These are phyloP conservation scores for Stenotaenia linearis DNA, from an alignment of 2,888 invertebrate species.

Conservation along the genomic window DNA sequence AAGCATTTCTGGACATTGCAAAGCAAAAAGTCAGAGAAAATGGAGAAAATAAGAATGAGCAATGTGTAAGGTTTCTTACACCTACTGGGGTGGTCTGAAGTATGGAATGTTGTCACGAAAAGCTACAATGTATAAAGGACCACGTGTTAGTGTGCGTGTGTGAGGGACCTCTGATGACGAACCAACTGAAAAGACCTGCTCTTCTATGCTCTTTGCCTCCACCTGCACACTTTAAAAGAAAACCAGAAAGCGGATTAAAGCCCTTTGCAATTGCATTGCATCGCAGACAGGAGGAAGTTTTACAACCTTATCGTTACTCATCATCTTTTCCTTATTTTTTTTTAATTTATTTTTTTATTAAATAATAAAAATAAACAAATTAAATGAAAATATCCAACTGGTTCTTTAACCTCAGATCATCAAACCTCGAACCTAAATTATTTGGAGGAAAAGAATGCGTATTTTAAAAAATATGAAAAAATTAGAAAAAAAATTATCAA, in stretches of 20 bases:
- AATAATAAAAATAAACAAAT: background rate
- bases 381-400: background rate
- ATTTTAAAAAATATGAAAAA: background rate
- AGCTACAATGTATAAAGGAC: conserved; percentile 11
- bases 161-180: conserved; percentile 12
- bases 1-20: background rate
- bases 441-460: too few species aligned
- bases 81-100: conserved; percentile 6
- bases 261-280: background rate
- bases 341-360: background rate
- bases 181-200: background rate
- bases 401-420: background rate
- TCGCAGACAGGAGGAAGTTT: conserved; percentile 8
- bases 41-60: conserved; percentile 8
- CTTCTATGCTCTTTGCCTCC: background rate
- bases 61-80: background rate
- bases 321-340: conserved; percentile 15
- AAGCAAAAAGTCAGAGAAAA: conserved; percentile 3
- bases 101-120: conserved; percentile 21
- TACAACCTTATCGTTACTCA: conserved; percentile 17
- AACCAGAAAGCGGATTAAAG: conserved; percentile 20
- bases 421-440: too few species aligned
- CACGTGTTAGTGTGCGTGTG: background rate
- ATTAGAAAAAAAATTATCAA: background rate
- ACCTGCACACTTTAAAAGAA: background rate